Percentiles rank a stretch among this genome's conserved stretches.
phyloP scores from a whole-genome alignment of 1,140 invertebrate species.

The Lepidostoma basale region DNA sequence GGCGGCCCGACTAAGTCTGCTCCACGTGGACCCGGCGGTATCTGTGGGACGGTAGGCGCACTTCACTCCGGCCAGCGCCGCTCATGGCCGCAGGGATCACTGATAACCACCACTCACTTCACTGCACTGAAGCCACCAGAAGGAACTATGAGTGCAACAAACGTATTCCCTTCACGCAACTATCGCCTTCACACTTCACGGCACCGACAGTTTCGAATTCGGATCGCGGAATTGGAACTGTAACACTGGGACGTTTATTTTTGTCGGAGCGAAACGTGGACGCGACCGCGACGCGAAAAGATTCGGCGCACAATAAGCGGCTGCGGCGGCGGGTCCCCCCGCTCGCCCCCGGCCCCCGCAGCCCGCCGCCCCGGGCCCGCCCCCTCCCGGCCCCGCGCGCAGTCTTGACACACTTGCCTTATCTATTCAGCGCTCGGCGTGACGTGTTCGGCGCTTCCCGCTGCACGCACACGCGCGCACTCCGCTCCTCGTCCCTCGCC shows the following conservation, averaged over 20 bases:
- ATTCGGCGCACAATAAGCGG: slow-evolving; percentile 28
- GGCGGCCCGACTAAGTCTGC: slow-evolving; percentile 20
- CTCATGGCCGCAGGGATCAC: background rate
- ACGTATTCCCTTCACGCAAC: background rate
- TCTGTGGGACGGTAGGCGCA: slow-evolving; percentile 12
- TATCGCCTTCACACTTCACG: background rate
- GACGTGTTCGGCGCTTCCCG: slow-evolving; percentile 17
- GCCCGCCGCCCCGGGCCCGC: background rate
- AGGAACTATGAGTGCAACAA: background rate
- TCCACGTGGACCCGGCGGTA: slow-evolving; percentile 16
- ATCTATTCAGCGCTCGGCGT: slow-evolving; percentile 34
- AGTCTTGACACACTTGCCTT: slow-evolving; percentile 43
- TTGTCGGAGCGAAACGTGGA: slow-evolving; percentile 20
- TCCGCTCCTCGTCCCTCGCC: background rate
- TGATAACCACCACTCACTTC: background rate
- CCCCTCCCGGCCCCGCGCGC: slow-evolving; percentile 29
- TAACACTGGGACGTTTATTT: slow-evolving; percentile 27
- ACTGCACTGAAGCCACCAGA: no score
- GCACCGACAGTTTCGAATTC: background rate
- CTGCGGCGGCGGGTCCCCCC: background rate
- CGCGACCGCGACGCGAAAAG: slow-evolving; percentile 23
- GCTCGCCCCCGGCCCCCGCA: background rate
- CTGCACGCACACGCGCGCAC: background rate
- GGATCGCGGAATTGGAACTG: slow-evolving; percentile 25
- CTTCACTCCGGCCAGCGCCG: background rate